These are phyloP conservation scores for Bergia sp. DNA, from an alignment of 92 coral and sea anemone species.

Conservation along the genomic window DNA sequence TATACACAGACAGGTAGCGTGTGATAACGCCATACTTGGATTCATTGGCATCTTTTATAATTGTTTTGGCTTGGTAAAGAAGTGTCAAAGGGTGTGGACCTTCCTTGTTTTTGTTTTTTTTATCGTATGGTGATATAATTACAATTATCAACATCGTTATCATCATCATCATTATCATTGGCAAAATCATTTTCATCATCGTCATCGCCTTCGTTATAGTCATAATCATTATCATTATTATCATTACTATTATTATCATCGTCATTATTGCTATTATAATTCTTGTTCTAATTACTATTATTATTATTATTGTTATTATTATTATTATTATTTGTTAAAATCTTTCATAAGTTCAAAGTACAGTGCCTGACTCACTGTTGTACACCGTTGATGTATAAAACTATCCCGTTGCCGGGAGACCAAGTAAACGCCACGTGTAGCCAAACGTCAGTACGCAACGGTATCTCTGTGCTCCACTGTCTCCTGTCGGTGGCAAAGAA, in stretches of 20 bases:
- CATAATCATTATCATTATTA: too few relatives aligned
- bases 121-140: too few relatives aligned
- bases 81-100: background rate
- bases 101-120: background rate
- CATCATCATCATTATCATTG: too few relatives aligned
- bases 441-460: conserved; percentile 76
- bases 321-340: background rate
- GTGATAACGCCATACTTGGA: background rate
- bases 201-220: too few relatives aligned
- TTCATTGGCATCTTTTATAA: background rate
- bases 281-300: too few relatives aligned
- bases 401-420: conserved; percentile 59
- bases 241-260: too few relatives aligned
- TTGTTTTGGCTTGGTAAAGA: background rate
- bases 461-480: conserved; percentile 44
- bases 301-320: too few relatives aligned
- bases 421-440: conserved; percentile 86
- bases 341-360: background rate
- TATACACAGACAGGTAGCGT: too few relatives aligned
- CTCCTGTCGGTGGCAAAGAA: conserved; percentile 55
- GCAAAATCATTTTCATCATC: too few relatives aligned
- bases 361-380: conserved; percentile 44
- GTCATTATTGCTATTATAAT: too few relatives aligned
- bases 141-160: too few relatives aligned
- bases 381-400: conserved; percentile 70